Base-by-base conservation (phyloP, 2,797 vertebrate genomes). In the Centroberyx gerrardi region DNA sequence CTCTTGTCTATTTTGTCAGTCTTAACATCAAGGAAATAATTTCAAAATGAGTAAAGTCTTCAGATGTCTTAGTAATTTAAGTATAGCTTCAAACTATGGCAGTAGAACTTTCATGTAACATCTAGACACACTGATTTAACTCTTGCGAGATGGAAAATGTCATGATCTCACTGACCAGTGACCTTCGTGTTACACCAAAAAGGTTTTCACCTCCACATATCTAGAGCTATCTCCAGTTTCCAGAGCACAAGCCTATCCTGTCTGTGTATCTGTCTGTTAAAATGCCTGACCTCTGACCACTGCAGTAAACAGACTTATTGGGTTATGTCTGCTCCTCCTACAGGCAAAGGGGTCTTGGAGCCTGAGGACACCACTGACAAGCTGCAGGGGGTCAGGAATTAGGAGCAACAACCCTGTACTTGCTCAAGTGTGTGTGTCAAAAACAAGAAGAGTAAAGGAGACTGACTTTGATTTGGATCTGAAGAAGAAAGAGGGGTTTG, bases 231-330 rank as follows among this genome's bases (percentile, higher is more conserved):
- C 71, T 82, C 70, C 69, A 72, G 46, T 78, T 81, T 72, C 72
- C 40, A 74, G 44, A 72, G 33, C 42, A 74, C 55, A 42, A 71
- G 55, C 48, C 3, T 15, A 65, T 74, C 44, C 10, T 80, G 74
- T 70, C 71, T 80, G 64, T 54, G 53, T 76, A 56, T 55, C 71
- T 72, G 82, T 80, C 79, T 84, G 78, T 87, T 78, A 75, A 82
- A 90, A 87, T 59, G 68, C 64, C 59, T 87, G 82, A 89, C 88
- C 90, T 90, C 49, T 87, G 85, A 87, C 84, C 76, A 6, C 52
- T 10, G 80, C 84, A 52, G 74, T 84, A 91, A 92, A 92, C 82
- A 86, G 70, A 78, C 76, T 89, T 88, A 83, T 81, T 86, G 63
- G 75, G 78, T 88, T 92, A 83, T 80, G 80, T 85, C 55, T 76